Evolutionary conservation across 2,797 vertebrate species (phyloP).

Genomic region (Arctocebus calabarensis): DNA sequence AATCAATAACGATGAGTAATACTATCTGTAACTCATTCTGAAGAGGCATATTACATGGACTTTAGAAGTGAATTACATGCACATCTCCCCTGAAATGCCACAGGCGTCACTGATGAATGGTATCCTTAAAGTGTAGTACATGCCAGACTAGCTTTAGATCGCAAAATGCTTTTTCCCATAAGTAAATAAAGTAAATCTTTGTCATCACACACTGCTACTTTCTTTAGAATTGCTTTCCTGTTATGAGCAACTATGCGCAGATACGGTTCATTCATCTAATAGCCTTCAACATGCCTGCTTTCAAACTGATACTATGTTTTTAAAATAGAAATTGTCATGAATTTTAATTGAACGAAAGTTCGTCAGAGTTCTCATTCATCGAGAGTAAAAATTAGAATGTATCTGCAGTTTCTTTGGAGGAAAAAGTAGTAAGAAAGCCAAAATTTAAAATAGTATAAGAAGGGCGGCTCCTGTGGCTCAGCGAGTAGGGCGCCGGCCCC

Average conservation of each 20-base stretch:
- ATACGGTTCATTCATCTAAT: not conserved
- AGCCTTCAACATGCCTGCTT: not conserved
- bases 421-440: not conserved
- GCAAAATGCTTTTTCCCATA: conserved; percentile 8
- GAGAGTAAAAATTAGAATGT: not conserved
- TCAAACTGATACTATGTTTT: conserved; percentile 14
- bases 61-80: conserved; percentile 64
- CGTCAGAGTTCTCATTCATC: not conserved
- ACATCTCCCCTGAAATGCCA: conserved; percentile 60
- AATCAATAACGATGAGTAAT: conserved; percentile 74
- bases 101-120: conserved; percentile 41
- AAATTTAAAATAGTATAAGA: not conserved
- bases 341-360: conserved; percentile 13
- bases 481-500: no score
- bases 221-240: conserved; percentile 51
- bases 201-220: conserved; percentile 15
- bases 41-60: conserved; percentile 64
- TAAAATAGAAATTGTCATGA: not conserved
- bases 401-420: not conserved
- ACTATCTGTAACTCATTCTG: conserved; percentile 57
- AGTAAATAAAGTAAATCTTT: conserved; percentile 77
- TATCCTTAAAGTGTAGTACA: conserved; percentile 2
- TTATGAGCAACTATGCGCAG: conserved; percentile 51
- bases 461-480: no score
- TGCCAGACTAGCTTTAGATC: conserved; percentile 51